Evolutionary conservation across 1,140 invertebrate species (phyloP).

Genomic region (Brevipalpus yothersi): DNA sequence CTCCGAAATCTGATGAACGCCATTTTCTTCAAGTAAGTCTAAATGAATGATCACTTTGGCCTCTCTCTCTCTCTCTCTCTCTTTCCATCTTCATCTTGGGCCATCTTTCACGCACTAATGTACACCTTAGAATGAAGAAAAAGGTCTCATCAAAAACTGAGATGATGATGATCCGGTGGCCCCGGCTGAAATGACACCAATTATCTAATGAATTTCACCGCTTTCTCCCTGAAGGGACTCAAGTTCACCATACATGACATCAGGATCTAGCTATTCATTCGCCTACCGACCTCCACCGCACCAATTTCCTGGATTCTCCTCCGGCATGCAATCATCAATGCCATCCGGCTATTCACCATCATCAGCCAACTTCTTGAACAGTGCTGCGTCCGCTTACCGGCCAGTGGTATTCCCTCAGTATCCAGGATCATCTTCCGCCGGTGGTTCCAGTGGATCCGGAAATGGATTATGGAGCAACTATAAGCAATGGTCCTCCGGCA

Average conservation of each 20-base stretch:
- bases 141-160: background rate
- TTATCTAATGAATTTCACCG: background rate
- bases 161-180: background rate
- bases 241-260: background rate
- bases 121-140: background rate
- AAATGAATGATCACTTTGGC: background rate
- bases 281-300: background rate
- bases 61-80: background rate
- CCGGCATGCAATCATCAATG: background rate
- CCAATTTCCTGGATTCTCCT: background rate
- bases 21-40: background rate
- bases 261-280: background rate
- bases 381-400: background rate
- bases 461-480: background rate
- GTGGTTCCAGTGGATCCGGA: background rate
- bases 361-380: background rate
- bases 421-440: background rate
- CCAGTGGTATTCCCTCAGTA: background rate
- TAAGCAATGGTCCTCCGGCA: background rate
- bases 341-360: background rate
- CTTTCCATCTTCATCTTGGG: background rate
- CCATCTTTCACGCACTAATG: background rate
- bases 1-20: background rate
- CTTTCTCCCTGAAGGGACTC: background rate
- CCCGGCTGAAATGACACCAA: background rate